phyloP scores from a whole-genome alignment of 1,140 invertebrate species.

The Steinernema khuongi region DNA sequence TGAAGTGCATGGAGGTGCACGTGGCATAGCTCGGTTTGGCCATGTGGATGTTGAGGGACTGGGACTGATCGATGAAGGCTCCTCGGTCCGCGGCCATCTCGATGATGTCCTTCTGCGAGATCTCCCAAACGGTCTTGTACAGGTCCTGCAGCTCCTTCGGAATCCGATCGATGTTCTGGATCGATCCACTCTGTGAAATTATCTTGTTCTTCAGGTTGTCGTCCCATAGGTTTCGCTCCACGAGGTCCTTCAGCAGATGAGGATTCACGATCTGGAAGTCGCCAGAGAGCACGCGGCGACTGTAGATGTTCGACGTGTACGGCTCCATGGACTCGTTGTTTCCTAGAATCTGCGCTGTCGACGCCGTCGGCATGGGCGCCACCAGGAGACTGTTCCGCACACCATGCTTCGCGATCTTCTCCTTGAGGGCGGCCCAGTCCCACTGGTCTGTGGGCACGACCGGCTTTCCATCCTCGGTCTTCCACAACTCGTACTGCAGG shows the following conservation, averaged over 20 bases:
- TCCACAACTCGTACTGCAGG: conserved; percentile 97
- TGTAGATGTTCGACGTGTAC: conserved; percentile 95
- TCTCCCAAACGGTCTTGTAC: conserved; percentile 99
- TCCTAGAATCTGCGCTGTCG: conserved; percentile 95
- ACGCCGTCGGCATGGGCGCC: conserved; percentile 97
- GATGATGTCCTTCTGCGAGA: conserved; percentile 84
- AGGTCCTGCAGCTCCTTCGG: conserved; percentile 80
- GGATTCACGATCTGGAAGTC: conserved; percentile 83
- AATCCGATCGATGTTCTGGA: conserved; percentile 82
- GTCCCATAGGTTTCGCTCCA: conserved; percentile 82
- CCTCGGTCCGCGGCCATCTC: conserved; percentile 96
- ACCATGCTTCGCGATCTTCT: conserved; percentile 81
- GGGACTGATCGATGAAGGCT: conserved; percentile 96
- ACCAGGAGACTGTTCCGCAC: conserved; percentile 87
- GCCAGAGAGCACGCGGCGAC: conserved; percentile 83
- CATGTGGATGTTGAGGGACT: conserved; percentile 93
- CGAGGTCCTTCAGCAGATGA: conserved; percentile 86
- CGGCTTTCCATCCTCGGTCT: not conserved
- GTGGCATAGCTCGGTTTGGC: conserved; percentile 86
- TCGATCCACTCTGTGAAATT: conserved; percentile 82
- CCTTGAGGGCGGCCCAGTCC: conserved; percentile 80
- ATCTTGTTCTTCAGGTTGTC: conserved; percentile 93
- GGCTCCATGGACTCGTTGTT: conserved; percentile 98
- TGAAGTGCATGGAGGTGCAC: conserved; percentile 95
- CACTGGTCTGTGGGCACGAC: conserved; percentile 79